Evolutionary conservation across 2,888 invertebrate species (phyloP).

Genomic region (Metalampra italica): DNA sequence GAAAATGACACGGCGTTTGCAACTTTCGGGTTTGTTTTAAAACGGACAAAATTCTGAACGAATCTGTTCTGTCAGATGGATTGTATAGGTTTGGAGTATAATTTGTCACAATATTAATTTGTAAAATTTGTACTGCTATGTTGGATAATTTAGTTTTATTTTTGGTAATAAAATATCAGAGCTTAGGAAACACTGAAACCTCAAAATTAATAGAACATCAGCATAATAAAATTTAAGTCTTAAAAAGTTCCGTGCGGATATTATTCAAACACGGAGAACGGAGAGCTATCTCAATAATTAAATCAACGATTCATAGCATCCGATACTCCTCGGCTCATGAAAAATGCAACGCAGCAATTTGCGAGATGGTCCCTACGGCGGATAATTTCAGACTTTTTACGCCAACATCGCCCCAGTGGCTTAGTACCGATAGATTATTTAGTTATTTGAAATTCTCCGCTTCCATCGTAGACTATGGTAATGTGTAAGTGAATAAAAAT

Average conservation of each 20-base stretch:
- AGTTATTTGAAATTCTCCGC: constrained; percentile 7
- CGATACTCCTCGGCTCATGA: constrained; percentile 61
- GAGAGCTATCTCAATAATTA: constrained; percentile 64
- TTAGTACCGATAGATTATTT: constrained; percentile 15
- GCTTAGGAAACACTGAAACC: too few species aligned
- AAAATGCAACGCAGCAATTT: constrained; percentile 73
- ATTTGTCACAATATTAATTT: too few species aligned
- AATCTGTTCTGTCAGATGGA: too few species aligned
- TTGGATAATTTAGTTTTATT: too few species aligned
- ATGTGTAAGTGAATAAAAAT: not conserved
- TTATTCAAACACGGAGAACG: constrained; percentile 28
- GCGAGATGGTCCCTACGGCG: constrained; percentile 40
- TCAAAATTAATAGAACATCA: too few species aligned
- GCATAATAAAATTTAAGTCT: not conserved
- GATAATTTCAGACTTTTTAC: constrained; percentile 47
- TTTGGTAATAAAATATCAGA: too few species aligned
- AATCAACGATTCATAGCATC: constrained; percentile 67
- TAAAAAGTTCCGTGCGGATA: constrained; percentile 6
- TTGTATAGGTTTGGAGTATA: too few species aligned
- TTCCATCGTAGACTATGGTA: not conserved
- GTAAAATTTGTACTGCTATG: too few species aligned
- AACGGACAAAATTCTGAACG: too few species aligned
- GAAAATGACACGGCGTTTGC: not conserved
- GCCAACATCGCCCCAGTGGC: constrained; percentile 17
- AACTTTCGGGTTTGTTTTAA: too few species aligned